phyloP scores from a whole-genome alignment of 2,888 invertebrate genomes.

The Linnaemya tessellans region DNA sequence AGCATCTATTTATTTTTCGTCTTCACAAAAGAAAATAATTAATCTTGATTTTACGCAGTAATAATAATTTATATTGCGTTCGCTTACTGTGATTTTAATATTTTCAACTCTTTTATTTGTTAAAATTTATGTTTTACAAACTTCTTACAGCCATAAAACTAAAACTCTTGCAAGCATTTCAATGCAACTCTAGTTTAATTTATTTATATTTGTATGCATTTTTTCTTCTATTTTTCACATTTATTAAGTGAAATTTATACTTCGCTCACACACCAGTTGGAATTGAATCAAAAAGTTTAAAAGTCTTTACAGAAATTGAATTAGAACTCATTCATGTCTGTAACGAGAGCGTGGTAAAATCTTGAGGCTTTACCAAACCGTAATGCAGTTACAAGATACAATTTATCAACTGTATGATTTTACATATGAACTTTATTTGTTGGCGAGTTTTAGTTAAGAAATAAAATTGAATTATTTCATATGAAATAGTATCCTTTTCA shows the following conservation, averaged over 20 bases:
- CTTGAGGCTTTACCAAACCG: background rate
- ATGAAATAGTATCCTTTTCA: background rate
- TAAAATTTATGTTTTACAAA: slow-evolving; percentile 52
- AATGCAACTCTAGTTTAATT: slow-evolving; percentile 15
- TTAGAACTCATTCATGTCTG: slow-evolving; percentile 2
- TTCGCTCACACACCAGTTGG: slow-evolving; percentile 46
- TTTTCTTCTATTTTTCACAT: background rate
- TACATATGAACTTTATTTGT: background rate
- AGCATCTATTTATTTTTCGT: slow-evolving; percentile 19
- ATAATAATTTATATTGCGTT: slow-evolving; percentile 44
- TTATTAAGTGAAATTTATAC: slow-evolving; percentile 11
- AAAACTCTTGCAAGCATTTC: slow-evolving; percentile 1
- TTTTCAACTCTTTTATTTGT: slow-evolving; percentile 19
- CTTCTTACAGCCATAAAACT: slow-evolving; percentile 33
- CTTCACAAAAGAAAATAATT: slow-evolving; percentile 1
- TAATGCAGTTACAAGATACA: slow-evolving; percentile 15
- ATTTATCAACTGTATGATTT: background rate
- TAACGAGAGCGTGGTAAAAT: background rate
- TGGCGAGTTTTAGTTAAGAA: background rate
- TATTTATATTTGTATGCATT: background rate
- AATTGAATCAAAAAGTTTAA: slow-evolving; percentile 57
- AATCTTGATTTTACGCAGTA: slow-evolving; percentile 38
- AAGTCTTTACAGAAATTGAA: slow-evolving; percentile 9
- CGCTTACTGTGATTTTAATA: background rate
- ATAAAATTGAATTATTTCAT: background rate